These are phyloP conservation scores for Acanthosoma haemorrhoidale DNA, from an alignment of 2,888 invertebrate genomes.

Conservation along the genomic window DNA sequence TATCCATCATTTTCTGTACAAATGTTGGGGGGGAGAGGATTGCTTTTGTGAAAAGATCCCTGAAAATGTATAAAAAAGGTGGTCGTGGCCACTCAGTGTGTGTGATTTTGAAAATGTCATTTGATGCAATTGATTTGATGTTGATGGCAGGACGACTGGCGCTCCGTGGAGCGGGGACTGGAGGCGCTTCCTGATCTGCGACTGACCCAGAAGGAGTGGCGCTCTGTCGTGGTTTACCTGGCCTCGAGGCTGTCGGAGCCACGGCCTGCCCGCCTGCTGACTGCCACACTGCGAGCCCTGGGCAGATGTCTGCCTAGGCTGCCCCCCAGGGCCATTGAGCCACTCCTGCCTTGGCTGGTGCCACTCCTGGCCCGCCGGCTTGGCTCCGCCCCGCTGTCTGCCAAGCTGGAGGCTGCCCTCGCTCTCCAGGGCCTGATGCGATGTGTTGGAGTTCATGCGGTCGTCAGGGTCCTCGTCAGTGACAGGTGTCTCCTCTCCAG, in stretches of 20 bases:
- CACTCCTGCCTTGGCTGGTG: slow-evolving; percentile 34
- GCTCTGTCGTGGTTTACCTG: slow-evolving; percentile 59
- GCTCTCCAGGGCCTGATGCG: slow-evolving; percentile 46
- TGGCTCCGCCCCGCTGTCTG: slow-evolving; percentile 37
- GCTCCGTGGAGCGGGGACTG: slow-evolving; percentile 53
- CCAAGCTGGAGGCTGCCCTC: slow-evolving; percentile 37
- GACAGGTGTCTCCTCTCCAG: slow-evolving; percentile 41
- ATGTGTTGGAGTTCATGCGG: slow-evolving; percentile 48
- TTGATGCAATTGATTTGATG: no score
- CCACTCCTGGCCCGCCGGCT: slow-evolving; percentile 33
- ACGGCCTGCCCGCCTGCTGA: slow-evolving; percentile 49
- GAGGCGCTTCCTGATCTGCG: slow-evolving; percentile 54
- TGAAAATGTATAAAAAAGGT: no score
- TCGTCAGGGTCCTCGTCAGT: slow-evolving; percentile 46
- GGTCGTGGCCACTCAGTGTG: no score
- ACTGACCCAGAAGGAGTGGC: slow-evolving; percentile 55
- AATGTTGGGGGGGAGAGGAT: no score
- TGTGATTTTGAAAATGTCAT: no score
- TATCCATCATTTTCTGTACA: no score
- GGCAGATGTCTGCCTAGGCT: slow-evolving; percentile 19
- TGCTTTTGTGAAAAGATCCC: no score
- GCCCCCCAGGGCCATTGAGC: slow-evolving; percentile 24
- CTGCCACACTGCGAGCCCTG: slow-evolving; percentile 47
- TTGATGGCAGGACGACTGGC: slow-evolving; percentile 56
- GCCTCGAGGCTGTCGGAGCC: slow-evolving; percentile 57